Evolutionary conservation across 2,113 vertebrate genomes (phyloP), one percentile per base, ranked within the genome.

Genomic region (Caracal caracal): DNA sequence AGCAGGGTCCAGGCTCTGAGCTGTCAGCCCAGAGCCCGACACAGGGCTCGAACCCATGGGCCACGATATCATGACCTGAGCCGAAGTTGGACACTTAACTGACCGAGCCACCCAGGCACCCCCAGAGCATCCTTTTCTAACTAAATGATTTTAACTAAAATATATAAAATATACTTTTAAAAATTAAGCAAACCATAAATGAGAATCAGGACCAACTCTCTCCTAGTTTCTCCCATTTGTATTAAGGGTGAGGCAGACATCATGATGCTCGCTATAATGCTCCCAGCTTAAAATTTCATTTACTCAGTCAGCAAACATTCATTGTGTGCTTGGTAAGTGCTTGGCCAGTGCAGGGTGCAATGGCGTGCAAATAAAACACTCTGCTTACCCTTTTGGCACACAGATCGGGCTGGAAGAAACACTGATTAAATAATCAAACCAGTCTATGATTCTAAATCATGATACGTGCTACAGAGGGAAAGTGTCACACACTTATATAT

Each of bases 141-240:
- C 28, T 59, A 47, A 86, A 40, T 3, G 26, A 26, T 20, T 59
- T 24, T 24, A 71, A 20, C 30, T 65, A n/a, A 88, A 71, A 26
- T 88, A 22, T 35, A 43, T 56, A 66, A 56, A 63, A 61, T 49
- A 35, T n/a, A 95, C 70, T 19, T 68, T 56, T 33, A 73, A 88
- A 51, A 13, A 17, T 53, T 90, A 68, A 37, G 40, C 28, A 43
- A 91, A 90, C 26, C n/a, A 20, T 16, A 73, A 73, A 51, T 51
- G 17, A 82, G 35, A 93, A 73, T n/a, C 53, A 49, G 17, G 51
- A 89, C 9, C n/a, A 37, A 6, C 22, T 80, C 17, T 73, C 8
- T 82, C n/a, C 88, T 35, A 28, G 13, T 78, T 78, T 93, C 28
- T 6, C 20, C 40, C 49, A 28, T 49, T 82, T 97, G 33, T 35